phyloP scores from a whole-genome alignment of 2,113 vertebrate genomes.

The Xiphophorus couchianus region DNA sequence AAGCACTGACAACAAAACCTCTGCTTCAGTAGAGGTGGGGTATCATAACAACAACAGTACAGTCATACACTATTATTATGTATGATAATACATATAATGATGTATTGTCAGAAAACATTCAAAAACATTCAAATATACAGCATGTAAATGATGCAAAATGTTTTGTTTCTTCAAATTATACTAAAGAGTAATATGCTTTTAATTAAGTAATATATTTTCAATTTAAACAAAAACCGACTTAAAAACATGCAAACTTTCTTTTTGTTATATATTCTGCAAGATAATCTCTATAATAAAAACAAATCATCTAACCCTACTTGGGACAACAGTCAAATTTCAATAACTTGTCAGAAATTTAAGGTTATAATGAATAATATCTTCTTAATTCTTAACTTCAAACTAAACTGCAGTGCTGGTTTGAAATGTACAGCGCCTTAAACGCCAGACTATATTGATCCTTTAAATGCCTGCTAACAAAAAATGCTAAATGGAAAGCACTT shows the following conservation, averaged over 20 bases:
- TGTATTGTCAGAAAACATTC: no score
- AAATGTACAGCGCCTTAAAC: not conserved
- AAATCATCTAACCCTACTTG: not conserved
- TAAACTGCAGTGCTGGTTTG: not conserved
- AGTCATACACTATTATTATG: not conserved
- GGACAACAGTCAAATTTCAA: not conserved
- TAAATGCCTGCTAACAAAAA: conserved; percentile 22
- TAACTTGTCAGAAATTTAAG: not conserved
- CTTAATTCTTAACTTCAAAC: not conserved
- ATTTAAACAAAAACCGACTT: not conserved
- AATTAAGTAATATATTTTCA: not conserved
- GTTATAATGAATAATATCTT: not conserved
- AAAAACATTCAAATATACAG: not conserved
- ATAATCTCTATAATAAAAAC: not conserved
- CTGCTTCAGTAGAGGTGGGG: conserved; percentile 3
- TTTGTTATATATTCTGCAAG: not conserved
- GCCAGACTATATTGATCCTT: conserved; percentile 28
- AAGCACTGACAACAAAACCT: conserved; percentile 11
- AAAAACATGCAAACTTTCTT: not conserved
- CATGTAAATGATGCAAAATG: no score
- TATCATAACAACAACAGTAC: conserved; percentile 5
- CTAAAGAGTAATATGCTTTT: not conserved
- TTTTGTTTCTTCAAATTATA: no score
- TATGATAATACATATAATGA: no score
- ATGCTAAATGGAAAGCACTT: conserved; percentile 6